A percentile compares a stretch with the other conserved stretches of the same genome.
Conservation (phyloP, 2,888 invertebrate species). For the Andrena minutula region DNA sequence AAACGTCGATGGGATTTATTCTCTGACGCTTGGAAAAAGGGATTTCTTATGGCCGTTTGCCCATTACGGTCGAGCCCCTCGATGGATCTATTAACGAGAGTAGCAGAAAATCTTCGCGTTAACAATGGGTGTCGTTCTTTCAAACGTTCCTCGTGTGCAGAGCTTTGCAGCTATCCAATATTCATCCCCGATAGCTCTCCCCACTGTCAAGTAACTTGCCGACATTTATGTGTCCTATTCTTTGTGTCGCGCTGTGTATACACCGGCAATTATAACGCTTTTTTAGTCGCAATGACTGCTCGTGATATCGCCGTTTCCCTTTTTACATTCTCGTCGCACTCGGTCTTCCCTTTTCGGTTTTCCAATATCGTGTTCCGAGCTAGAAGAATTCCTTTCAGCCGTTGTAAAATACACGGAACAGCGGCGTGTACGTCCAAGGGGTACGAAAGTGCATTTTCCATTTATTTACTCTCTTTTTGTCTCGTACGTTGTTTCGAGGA, state of each 20-base stretch:
- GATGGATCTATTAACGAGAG: neutral
- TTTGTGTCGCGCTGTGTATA: neutral
- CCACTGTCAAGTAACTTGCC: too few relatives aligned
- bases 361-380: conserved; percentile 62
- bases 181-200: neutral
- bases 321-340: conserved; percentile 6
- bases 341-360: conserved; percentile 31
- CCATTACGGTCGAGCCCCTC: neutral
- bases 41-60: neutral
- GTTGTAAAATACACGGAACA: conserved; percentile 41
- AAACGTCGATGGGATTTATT: conserved; percentile 18
- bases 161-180: neutral
- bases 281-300: conserved; percentile 17
- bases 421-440: conserved; percentile 22
- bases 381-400: conserved; percentile 56
- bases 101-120: neutral
- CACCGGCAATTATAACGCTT: conserved; percentile 17
- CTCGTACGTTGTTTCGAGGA: conserved; percentile 12
- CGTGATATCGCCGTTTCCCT: conserved; percentile 21
- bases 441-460: conserved; percentile 30
- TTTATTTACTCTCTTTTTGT: conserved; percentile 45
- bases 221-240: neutral
- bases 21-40: neutral
- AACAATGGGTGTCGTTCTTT: neutral
- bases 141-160: neutral